These are phyloP conservation scores for Cantharis rufa DNA, from an alignment of 2,888 invertebrate genomes.

Conservation along the genomic window DNA sequence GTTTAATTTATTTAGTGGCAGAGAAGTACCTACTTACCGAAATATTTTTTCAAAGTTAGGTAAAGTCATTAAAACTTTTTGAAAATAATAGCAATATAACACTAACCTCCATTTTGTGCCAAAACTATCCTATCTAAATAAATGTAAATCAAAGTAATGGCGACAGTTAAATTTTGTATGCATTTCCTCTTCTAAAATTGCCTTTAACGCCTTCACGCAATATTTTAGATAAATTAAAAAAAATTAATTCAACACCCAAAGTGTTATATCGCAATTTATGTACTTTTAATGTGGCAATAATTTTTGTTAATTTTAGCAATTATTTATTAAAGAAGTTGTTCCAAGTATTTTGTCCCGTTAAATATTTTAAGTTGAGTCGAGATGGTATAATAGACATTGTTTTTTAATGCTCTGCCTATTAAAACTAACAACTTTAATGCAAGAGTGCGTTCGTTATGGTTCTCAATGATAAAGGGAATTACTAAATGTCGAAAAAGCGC, in stretches of 20 bases:
- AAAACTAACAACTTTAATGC: constrained; percentile 44
- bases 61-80: constrained; percentile 14
- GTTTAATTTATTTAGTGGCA: not conserved
- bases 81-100: constrained; percentile 5
- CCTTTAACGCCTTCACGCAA: constrained; percentile 9
- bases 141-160: constrained; percentile 29
- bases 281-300: not conserved
- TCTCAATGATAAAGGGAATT: constrained; percentile 41
- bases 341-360: not conserved
- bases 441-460: constrained; percentile 43
- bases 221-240: constrained; percentile 9
- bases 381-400: not conserved
- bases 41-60: not conserved
- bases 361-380: not conserved
- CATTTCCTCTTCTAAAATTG: constrained; percentile 22
- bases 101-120: constrained; percentile 5
- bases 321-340: not conserved
- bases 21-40: not conserved
- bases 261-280: not conserved
- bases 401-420: constrained; percentile 2
- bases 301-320: not conserved
- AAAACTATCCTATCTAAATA: constrained; percentile 15
- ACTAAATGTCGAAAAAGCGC: constrained; percentile 44
- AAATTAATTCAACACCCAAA: constrained; percentile 10
- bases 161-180: constrained; percentile 27